Evolutionary conservation across 2,113 vertebrate genomes (phyloP), one percentile per base, ranked within the genome.

Genomic region (Lasiurus cinereus): DNA sequence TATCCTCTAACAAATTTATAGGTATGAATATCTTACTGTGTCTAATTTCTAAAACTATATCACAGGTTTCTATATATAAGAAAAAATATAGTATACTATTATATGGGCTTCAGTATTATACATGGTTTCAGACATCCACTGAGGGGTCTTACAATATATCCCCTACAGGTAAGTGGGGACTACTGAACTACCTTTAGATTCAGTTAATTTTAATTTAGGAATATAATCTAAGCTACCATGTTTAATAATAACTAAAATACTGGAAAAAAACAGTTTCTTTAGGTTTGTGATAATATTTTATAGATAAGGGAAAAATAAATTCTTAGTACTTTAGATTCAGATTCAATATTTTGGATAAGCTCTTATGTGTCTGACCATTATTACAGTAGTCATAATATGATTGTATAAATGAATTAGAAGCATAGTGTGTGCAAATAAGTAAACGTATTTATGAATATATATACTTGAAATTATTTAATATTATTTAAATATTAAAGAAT

Each of bases 301-400:
- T 72, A 91, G 8, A 29, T 70, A 83, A 70, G n/a, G 19, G 10
- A 43, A 31, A 83, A 73, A 84, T 10, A 43, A 16, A 54, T 77
- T 69, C 2, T 95, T 69, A 80, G 22, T 66, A 67, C 22, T 93
- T 95, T 64, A 74, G n/a, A 86, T 67, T 95, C n/a, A 86, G 8
- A 21, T 56, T 67, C 31, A 76, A 52, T 66, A 66, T 66, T 24
- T 80, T 66, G 36, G 15, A 56, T 12, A 85, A 12, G 31, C 8
- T 67, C 27, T 90, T 59, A 50, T 48, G 19, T 74, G 12, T 64
- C 54, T 90, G 14, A 85, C 10, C 22, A 12, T 73, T 79, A 93
- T 50, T 36, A 59, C 11, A 66, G 2, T 39, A 66, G 56, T 74
- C 0, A 78, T 59, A 80, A 79, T 39, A 43, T 74, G 11, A 1